These are phyloP conservation scores for Oscheius sp. DNA, from an alignment of 2,888 invertebrate genomes.

Conservation along the genomic window DNA sequence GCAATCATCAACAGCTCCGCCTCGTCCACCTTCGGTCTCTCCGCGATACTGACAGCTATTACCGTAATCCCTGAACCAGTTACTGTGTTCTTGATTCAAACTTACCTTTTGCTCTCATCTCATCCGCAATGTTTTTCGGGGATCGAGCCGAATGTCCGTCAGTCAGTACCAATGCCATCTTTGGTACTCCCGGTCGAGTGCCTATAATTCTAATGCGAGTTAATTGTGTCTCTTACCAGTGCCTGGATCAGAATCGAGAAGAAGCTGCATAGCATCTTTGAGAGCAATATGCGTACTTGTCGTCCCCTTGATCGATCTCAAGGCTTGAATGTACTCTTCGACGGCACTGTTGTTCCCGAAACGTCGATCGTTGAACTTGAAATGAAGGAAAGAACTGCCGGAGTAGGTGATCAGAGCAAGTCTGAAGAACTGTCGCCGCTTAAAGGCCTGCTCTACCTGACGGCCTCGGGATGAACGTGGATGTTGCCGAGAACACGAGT, in stretches of 20 bases:
- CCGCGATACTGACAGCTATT: slow-evolving; percentile 66
- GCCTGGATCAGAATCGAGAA: slow-evolving; percentile 55
- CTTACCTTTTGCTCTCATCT: slow-evolving; percentile 46
- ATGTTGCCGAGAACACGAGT: slow-evolving; percentile 68
- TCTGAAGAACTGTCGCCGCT: slow-evolving; percentile 38
- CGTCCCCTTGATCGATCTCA: slow-evolving; percentile 69
- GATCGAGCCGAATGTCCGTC: slow-evolving; percentile 69
- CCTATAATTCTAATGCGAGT: slow-evolving; percentile 38
- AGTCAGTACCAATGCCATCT: slow-evolving; percentile 68
- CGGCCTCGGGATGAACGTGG: slow-evolving; percentile 71
- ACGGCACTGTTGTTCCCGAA: slow-evolving; percentile 67
- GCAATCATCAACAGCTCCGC: slow-evolving; percentile 66
- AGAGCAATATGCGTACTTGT: slow-evolving; percentile 67
- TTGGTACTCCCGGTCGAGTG: slow-evolving; percentile 56
- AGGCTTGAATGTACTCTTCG: slow-evolving; percentile 58
- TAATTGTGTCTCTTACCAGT: slow-evolving; percentile 29
- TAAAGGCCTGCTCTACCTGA: slow-evolving; percentile 45
- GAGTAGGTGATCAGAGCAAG: slow-evolving; percentile 68
- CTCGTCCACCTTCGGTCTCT: slow-evolving; percentile 63
- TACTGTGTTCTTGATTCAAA: neutral
- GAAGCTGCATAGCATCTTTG: slow-evolving; percentile 59
- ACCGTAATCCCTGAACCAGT: slow-evolving; percentile 52
- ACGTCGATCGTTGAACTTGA: slow-evolving; percentile 65
- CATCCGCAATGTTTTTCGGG: slow-evolving; percentile 46
- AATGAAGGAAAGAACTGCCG: slow-evolving; percentile 65